phyloP scores from a whole-genome alignment of 2,888 invertebrate genomes.

The Scaptomyza tumidula region DNA sequence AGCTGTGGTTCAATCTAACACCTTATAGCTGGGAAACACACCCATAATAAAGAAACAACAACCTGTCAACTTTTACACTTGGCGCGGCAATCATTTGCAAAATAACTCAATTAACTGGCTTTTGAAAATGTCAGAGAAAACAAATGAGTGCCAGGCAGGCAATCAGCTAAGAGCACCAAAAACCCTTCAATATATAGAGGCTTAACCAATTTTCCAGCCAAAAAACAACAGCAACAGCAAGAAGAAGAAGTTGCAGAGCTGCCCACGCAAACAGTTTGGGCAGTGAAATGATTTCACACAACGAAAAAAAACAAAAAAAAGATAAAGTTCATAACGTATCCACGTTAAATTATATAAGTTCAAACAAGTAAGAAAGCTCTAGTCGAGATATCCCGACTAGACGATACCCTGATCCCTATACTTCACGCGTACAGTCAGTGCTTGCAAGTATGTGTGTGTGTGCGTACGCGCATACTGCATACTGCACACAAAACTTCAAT shows the following conservation, averaged over 20 bases:
- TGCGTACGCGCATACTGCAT: too few relatives aligned
- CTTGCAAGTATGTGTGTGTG: too few relatives aligned
- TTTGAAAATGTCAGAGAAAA: constrained; percentile 56
- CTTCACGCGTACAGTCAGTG: too few relatives aligned
- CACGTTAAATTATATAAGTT: constrained; percentile 19
- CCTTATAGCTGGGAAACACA: neutral
- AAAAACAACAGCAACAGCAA: neutral
- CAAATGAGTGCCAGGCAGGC: constrained; percentile 58
- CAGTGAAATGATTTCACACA: constrained; percentile 71
- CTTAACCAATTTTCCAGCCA: constrained; percentile 69
- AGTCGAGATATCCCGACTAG: too few relatives aligned
- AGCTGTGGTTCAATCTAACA: constrained; percentile 14
- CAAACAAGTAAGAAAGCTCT: too few relatives aligned
- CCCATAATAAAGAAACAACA: constrained; percentile 1
- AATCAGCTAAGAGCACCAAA: constrained; percentile 37
- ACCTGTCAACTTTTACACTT: constrained; percentile 52
- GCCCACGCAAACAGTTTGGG: constrained; percentile 61
- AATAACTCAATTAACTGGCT: constrained; percentile 67
- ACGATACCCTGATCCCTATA: too few relatives aligned
- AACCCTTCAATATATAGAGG: constrained; percentile 52
- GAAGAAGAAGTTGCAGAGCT: constrained; percentile 12
- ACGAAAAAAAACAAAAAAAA: constrained; percentile 24
- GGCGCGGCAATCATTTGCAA: constrained; percentile 49
- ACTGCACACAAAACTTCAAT: too few relatives aligned
- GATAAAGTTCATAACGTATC: constrained; percentile 11